Evolutionary conservation across 2,113 vertebrate genomes (phyloP), one percentile per base, ranked within the genome.

Genomic region (Colaptes auratus): DNA sequence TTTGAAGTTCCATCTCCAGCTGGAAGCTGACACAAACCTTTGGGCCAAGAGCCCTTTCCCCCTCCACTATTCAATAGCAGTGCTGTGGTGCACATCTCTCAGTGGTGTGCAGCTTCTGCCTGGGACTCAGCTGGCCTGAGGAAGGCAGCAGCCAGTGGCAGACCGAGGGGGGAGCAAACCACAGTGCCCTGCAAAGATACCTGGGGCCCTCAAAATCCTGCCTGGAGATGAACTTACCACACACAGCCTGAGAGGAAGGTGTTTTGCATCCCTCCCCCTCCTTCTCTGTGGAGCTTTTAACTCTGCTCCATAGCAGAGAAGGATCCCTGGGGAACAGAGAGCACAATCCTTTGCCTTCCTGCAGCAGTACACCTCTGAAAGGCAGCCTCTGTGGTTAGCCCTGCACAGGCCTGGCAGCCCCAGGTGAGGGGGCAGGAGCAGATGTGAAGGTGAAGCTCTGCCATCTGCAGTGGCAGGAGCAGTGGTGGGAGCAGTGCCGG

Each of bases 1-100:
- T 94, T 96, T 95, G 70, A 94, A 94, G 63, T 93, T 82, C 52
- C 74, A 66, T 85, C 83, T 87, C 81, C 81, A 79, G n/a, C 77
- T 95, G 92, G 86, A 95, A 88, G 67, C 39, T 84, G 73, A 64
- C 59, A 46, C 31, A 67, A 64, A 86, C 65, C 44, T 77, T 81
- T 78, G n/a, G 65, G 42, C 79, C 88, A 94, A 83, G 33, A 89
- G 60, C n/a, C 48, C 33, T 65, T 82, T 86, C 48, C 8, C n/a
- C 33, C 27, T 82, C 74, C 84, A 84, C 60, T 95, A 78, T 58
- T 77, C 77, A 5, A 12, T 83, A 86, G 53, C 44, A 27, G 0
- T 84, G 80, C 66, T 95, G 92, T 75, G 89, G 58, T 80, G 44
- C 50, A 78, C 30, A 63, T 53, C 16, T 60, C 25, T 53, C 24